A percentile compares a stretch with the other conserved stretches of the same genome.
Conservation (phyloP, 2,113 vertebrate species). For the Dipodomys merriami region DNA sequence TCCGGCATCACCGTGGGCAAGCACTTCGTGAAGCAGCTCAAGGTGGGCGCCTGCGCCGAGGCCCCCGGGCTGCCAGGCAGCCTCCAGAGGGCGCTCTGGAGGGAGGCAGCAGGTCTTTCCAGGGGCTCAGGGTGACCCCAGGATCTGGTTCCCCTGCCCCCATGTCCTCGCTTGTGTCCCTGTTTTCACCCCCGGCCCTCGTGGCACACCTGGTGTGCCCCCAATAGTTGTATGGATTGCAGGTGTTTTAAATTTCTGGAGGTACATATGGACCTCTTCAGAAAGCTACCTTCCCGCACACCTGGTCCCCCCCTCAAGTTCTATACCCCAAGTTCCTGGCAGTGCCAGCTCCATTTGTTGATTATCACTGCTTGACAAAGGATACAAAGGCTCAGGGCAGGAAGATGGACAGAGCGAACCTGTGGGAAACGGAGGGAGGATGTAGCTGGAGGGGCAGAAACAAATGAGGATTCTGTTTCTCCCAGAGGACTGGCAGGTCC, state of each 20-base stretch:
- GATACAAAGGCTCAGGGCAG: no score
- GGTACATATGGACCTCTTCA: no score
- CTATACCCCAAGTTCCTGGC: background rate
- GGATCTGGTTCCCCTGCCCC: accelerated
- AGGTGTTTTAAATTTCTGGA: background rate
- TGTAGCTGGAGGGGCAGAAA: no score
- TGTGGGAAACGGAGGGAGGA: no score
- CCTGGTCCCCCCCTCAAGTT: background rate
- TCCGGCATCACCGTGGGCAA: slow-evolving; percentile 91
- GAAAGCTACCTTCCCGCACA: background rate
- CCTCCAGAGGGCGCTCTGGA: accelerated
- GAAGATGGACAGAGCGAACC: background rate
- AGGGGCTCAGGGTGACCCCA: accelerated
- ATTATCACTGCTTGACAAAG: no score
- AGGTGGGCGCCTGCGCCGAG: slow-evolving; percentile 84
- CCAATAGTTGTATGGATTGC: background rate
- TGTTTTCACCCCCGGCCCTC: accelerated
- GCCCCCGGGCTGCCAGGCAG: accelerated
- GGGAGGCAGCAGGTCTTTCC: accelerated
- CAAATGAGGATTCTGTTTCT: no score
- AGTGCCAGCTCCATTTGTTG: background rate
- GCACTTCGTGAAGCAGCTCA: slow-evolving; percentile 94
- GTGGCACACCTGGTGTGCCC: accelerated
- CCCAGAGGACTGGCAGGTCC: no score
- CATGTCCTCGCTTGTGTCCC: no score